These are phyloP conservation scores for Nyleta sp. DNA, from an alignment of 2,888 invertebrate genomes.

Conservation along the genomic window DNA sequence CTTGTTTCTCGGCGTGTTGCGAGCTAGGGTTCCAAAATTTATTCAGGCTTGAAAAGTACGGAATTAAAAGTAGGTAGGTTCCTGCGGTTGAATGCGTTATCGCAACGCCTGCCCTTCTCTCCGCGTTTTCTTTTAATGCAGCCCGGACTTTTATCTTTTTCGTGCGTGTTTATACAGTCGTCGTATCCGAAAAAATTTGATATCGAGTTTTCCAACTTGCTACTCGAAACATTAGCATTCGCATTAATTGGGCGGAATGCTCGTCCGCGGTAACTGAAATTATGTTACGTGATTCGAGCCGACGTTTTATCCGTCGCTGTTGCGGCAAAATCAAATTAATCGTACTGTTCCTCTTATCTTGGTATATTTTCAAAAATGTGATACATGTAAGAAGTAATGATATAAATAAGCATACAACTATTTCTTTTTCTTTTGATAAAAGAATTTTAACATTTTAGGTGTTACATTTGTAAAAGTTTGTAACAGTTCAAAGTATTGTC, in stretches of 20 bases:
- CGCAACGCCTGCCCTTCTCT: slow-evolving; percentile 63
- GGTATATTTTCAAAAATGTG: no score
- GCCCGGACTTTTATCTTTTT: slow-evolving; percentile 59
- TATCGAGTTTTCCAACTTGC: slow-evolving; percentile 47
- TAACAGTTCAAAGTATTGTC: no score
- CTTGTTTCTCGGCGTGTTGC: slow-evolving; percentile 64
- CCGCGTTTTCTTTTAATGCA: slow-evolving; percentile 58
- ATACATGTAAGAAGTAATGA: no score
- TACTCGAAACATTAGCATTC: slow-evolving; percentile 48
- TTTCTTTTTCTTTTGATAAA: no score
- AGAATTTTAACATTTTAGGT: no score
- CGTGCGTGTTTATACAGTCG: slow-evolving; percentile 54
- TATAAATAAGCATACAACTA: no score
- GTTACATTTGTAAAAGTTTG: no score
- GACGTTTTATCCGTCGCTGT: slow-evolving; percentile 17
- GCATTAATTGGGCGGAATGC: slow-evolving; percentile 47
- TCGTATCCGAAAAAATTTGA: slow-evolving; percentile 44
- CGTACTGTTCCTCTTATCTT: no score
- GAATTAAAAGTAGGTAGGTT: slow-evolving; percentile 74
- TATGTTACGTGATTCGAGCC: slow-evolving; percentile 27
- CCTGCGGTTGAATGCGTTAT: slow-evolving; percentile 73
- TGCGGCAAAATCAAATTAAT: no score
- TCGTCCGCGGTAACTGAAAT: slow-evolving; percentile 21
- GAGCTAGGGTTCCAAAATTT: slow-evolving; percentile 67
- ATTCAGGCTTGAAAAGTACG: slow-evolving; percentile 69